Conservation (phyloP, 1,140 invertebrate species). For the Bactericera cockerelli region DNA sequence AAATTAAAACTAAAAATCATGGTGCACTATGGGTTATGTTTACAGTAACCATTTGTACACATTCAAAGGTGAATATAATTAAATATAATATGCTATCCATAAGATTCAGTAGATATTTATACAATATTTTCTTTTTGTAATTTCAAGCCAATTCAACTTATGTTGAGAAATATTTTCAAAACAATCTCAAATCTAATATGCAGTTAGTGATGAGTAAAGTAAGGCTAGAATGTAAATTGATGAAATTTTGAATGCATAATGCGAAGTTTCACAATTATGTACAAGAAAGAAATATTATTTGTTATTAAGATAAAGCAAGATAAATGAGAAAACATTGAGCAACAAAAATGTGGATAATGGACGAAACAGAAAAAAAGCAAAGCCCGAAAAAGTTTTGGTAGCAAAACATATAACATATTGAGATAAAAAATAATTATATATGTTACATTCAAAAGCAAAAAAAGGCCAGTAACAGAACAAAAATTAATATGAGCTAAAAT, state of each 20-base stretch:
- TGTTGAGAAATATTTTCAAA: too few relatives aligned
- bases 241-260: constrained; percentile 3
- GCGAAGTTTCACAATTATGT: not conserved
- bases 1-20: too few relatives aligned
- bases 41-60: too few relatives aligned
- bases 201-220: not conserved
- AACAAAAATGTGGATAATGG: not conserved
- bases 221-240: not conserved
- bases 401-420: not conserved
- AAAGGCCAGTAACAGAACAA: not conserved
- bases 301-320: not conserved
- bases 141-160: too few relatives aligned
- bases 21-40: too few relatives aligned
- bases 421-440: not conserved
- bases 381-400: not conserved
- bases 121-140: too few relatives aligned
- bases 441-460: not conserved
- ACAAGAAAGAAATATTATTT: not conserved
- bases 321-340: not conserved
- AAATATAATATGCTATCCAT: too few relatives aligned
- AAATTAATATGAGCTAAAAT: too few relatives aligned
- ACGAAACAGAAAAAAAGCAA: constrained; percentile 3
- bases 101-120: too few relatives aligned
- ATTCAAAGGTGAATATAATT: too few relatives aligned
- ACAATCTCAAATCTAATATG: not conserved